Evolutionary conservation across 2,113 vertebrate species (phyloP).

Genomic region (Dipodomys spectabilis): DNA sequence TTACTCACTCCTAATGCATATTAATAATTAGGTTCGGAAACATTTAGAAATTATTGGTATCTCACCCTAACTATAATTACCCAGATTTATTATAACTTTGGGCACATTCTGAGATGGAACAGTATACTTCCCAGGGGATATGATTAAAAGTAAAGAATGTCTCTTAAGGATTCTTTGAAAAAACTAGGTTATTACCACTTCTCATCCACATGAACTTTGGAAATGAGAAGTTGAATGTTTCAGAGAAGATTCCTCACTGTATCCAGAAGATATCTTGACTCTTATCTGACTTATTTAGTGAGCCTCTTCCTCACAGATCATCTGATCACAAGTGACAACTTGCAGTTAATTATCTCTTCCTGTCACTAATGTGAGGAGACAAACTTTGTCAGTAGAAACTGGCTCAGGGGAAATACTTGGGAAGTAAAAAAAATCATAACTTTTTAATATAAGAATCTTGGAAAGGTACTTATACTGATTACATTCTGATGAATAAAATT

Average conservation of each 20-base stretch:
- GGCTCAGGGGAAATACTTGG: slow-evolving; percentile 59
- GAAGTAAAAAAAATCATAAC: slow-evolving; percentile 33
- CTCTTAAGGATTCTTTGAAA: slow-evolving; percentile 1
- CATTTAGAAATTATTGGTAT: neutral
- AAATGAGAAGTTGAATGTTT: slow-evolving; percentile 35
- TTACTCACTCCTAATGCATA: neutral
- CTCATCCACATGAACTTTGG: slow-evolving; percentile 15
- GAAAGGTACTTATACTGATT: slow-evolving; percentile 48
- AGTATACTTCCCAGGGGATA: neutral
- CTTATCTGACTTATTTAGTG: slow-evolving; percentile 51
- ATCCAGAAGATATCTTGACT: neutral
- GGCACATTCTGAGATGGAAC: neutral
- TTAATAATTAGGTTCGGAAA: neutral
- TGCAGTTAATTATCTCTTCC: slow-evolving; percentile 78
- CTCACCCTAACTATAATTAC: neutral
- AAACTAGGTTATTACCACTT: slow-evolving; percentile 31
- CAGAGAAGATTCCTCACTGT: neutral
- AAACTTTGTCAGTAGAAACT: slow-evolving; percentile 79
- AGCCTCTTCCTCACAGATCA: slow-evolving; percentile 45
- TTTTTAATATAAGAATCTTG: slow-evolving; percentile 52
- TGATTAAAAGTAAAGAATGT: neutral
- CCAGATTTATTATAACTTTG: slow-evolving; percentile 12
- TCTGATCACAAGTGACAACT: slow-evolving; percentile 72
- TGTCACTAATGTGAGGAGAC: slow-evolving; percentile 84
- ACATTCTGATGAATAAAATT: slow-evolving; percentile 57